Base-by-base conservation (phyloP, 2,888 invertebrate genomes). In the Lamellibrachia columna region DNA sequence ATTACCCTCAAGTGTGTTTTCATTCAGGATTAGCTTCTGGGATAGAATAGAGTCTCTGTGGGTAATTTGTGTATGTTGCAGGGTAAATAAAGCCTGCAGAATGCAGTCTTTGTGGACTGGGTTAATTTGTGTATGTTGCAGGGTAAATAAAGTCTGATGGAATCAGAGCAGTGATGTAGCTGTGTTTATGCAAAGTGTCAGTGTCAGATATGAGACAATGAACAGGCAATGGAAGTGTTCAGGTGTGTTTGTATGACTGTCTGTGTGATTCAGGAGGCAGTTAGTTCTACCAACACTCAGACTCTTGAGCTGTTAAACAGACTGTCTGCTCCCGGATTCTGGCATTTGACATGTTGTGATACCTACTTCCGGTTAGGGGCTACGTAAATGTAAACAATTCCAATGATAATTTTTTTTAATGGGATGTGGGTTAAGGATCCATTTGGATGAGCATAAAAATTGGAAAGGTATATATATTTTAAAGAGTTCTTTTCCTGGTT, bases 11-110 rank as follows among this genome's bases (percentile, higher is more conserved):
- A 75, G 75, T 75, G 75, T 75, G 75, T 75, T 75, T 75, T 15
- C n/a, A 75, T 75, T 15, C 75, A 75, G 75, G 75, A 75, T 75
- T 75, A 22, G 75, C 22, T 2, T 6, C 75, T 75, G 75, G 75
- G 55, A 22, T 22, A 75, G 75, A 75, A 75, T 75, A 6, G 3
- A 6, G 75, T 75, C 75, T 75, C n/a, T 75, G 75, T 75, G 75
- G 75, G 75, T 75, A 75, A 75, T 75, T 75, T 75, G 75, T 75
- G 75, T 75, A 75, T 75, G 75, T 75, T 75, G 75, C 75, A 22
- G 2, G 75, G 75, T 75, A 75, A 75, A 75, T n/a, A 75, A 75
- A 75, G 75, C 6, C 75, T 75, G 75, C 40, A 40, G 40, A 40
- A 40, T 40, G 40, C 40, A 40, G 75, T 75, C 75, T 75, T 75